Base-by-base conservation (phyloP, 2,797 vertebrate genomes). In the Myripristis murdjan region DNA sequence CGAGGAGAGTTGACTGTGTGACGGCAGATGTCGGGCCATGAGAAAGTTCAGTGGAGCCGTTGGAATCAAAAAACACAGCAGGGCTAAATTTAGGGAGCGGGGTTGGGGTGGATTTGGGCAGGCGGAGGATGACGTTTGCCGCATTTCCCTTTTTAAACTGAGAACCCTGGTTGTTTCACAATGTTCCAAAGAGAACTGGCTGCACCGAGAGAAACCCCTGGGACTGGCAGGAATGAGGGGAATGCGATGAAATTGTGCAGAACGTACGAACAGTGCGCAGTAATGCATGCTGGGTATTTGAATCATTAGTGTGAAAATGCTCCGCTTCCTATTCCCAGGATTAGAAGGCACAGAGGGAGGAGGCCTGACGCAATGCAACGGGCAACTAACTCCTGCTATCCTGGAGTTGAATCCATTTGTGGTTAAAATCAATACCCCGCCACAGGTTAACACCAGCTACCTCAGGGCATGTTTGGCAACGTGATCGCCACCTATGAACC, bases 1-100 rank as follows among this genome's bases (percentile, higher is more conserved):
- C 68, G 59, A 70, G 64, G 26, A 80, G 82, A 73, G 70, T 18
- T 15, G 66, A 35, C 66, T 78, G 75, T 76, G 75, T 59, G 85
- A 84, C 79, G 68, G 62, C 74, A 87, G 83, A 88, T 33, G 77
- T 78, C 49, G 64, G 89, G 89, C 89, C 91, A 88, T 93, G 94
- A 91, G 93, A 94, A 93, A 88, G 91, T 91, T 91, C 87, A 91
- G 83, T 39, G 62, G 73, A 44, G 70, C 54, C 56, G 65, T 81
- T 75, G 84, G 75, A 81, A 83, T 72, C 28, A 51, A 85, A 82
- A 28, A 88, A 83, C 74, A 81, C 51, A 64, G 61, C 1, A 1
- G 20, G 80, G 73, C 85, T 90, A 90, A 76, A 90, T 86, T 80
- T 91, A 87, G 84, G 56, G 66, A 66, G 18, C 44, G 49, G 83